phyloP scores from a whole-genome alignment of 2,797 vertebrate species.

The Botia kubotai region DNA sequence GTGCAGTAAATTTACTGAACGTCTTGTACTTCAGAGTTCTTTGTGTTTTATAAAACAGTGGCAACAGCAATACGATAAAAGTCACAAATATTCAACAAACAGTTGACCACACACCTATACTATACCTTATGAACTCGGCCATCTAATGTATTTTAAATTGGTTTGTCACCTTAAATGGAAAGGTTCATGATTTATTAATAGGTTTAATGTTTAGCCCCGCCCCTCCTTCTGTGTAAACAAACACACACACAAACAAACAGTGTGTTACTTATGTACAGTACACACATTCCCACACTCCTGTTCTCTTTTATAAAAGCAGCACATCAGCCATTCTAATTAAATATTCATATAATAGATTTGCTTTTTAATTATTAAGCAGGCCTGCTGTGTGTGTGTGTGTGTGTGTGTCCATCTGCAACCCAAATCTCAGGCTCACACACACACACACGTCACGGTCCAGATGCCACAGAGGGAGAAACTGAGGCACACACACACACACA shows the following conservation, averaged over 20 bases:
- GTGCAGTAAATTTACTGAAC: too few relatives aligned
- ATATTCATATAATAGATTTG: slow-evolving; percentile 79
- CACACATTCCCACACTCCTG: slow-evolving; percentile 50
- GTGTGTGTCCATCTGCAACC: slow-evolving; percentile 76
- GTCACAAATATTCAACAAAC: too few relatives aligned
- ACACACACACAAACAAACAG: slow-evolving; percentile 1
- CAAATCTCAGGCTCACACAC: slow-evolving; percentile 45
- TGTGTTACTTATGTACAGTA: slow-evolving; percentile 1
- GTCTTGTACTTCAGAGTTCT: too few relatives aligned
- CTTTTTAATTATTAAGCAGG: slow-evolving; percentile 79
- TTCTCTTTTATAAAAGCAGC: slow-evolving; percentile 39
- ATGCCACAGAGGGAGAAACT: background rate
- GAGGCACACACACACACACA: slow-evolving; percentile 45
- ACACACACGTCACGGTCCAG: slow-evolving; percentile 17
- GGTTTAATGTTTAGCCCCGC: too few relatives aligned
- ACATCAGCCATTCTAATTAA: slow-evolving; percentile 73
- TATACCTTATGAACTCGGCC: too few relatives aligned
- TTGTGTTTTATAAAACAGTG: too few relatives aligned
- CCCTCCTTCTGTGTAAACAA: background rate
- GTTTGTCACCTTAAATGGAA: too few relatives aligned
- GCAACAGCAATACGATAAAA: too few relatives aligned
- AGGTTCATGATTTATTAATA: too few relatives aligned
- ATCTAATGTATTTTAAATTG: too few relatives aligned
- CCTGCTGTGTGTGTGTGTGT: slow-evolving; percentile 72
- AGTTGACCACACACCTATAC: too few relatives aligned